Conservation (phyloP, 2,797 vertebrate species). For the Enteromius radiatus region DNA sequence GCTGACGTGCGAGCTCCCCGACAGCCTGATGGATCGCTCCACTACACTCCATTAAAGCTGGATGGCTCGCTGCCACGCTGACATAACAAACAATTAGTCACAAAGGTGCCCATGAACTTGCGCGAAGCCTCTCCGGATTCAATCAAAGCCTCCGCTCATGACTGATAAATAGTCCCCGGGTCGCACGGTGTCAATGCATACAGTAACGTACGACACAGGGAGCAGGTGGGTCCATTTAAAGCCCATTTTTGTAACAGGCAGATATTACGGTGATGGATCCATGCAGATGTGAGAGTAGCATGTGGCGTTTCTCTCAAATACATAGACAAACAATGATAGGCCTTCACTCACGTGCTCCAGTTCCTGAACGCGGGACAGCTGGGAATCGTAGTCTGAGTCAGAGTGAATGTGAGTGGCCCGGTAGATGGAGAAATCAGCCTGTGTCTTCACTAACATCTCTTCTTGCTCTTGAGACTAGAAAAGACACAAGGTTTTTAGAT, state of each 20-base stretch:
- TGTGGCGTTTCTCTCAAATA: background rate
- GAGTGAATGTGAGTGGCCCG: constrained; percentile 70
- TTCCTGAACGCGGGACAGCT: constrained; percentile 64
- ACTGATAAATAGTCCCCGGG: constrained; percentile 38
- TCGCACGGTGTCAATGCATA: constrained; percentile 25
- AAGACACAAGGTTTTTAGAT: constrained; percentile 5
- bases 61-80: constrained; percentile 72
- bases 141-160: constrained; percentile 29
- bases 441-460: constrained; percentile 68
- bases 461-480: constrained; percentile 71
- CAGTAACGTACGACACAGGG: constrained; percentile 20
- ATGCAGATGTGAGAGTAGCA: constrained; percentile 25
- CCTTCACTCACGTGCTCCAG: constrained; percentile 71
- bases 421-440: constrained; percentile 74
- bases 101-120: constrained; percentile 67
- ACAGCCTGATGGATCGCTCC: constrained; percentile 80
- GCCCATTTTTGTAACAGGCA: constrained; percentile 38
- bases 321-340: background rate
- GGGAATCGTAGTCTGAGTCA: constrained; percentile 64
- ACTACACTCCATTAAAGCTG: constrained; percentile 82
- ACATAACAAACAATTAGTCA: constrained; percentile 86
- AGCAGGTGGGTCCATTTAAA: constrained; percentile 48
- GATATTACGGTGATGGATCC: constrained; percentile 36
- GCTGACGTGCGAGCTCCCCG: constrained; percentile 72
- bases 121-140: constrained; percentile 58